Conservation (phyloP, 35 echinoderm and acorn worm genomes). For the Apostichopus parvimensis region DNA sequence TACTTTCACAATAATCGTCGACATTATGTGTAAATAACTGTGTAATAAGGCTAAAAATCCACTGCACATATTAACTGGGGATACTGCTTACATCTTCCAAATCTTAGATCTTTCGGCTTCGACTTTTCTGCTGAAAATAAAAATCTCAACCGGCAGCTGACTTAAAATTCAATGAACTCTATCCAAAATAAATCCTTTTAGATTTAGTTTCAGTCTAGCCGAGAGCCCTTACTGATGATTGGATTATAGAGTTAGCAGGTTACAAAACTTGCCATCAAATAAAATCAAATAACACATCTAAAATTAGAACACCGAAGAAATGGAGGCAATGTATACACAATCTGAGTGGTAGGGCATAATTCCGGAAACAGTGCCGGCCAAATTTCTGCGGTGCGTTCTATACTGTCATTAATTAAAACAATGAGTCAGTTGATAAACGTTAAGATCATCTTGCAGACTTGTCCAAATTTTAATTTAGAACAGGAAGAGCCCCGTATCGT, state of each 20-base stretch:
- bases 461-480: neutral
- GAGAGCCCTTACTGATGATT: neutral
- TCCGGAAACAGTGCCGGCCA: neutral
- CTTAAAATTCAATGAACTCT: conserved; percentile 17
- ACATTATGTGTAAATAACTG: neutral
- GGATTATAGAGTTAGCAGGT: conserved; percentile 5
- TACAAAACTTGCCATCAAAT: neutral
- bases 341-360: too few species aligned
- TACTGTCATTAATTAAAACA: neutral
- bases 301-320: neutral
- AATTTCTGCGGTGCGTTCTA: neutral
- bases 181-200: neutral
- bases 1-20: neutral
- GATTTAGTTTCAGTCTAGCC: neutral
- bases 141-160: neutral
- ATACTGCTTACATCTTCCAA: neutral
- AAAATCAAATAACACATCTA: neutral
- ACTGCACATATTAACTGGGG: neutral
- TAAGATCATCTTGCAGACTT: neutral
- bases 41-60: neutral
- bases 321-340: too few species aligned
- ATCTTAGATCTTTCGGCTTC: neutral
- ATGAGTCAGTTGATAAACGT: neutral
- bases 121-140: neutral
- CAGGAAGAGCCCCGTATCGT: neutral